phyloP scores from a whole-genome alignment of 2,113 vertebrate species.

The Cygnus buccinator region DNA sequence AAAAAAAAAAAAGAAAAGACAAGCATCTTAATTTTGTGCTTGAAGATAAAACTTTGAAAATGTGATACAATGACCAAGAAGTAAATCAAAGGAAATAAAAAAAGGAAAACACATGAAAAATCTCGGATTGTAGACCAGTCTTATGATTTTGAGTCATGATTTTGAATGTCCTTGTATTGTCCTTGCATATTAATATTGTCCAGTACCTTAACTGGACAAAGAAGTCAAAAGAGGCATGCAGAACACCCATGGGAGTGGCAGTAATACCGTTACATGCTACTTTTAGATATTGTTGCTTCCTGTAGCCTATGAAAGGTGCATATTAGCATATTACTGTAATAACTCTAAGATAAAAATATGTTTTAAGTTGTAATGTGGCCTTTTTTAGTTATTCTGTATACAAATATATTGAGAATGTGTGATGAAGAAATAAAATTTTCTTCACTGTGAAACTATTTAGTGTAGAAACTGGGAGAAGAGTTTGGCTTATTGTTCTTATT shows the following conservation, averaged over 20 bases:
- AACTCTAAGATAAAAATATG: slow-evolving; percentile 4
- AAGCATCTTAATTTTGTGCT: neutral
- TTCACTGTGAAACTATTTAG: neutral
- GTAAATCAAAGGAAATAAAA: neutral
- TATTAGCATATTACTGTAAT: too few relatives aligned
- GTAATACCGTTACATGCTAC: neutral
- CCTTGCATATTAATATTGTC: neutral
- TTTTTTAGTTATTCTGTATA: neutral
- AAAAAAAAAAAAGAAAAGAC: too few relatives aligned
- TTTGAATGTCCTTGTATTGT: neutral
- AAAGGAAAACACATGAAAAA: neutral
- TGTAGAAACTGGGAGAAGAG: neutral
- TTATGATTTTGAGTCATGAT: neutral
- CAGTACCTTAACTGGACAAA: neutral
- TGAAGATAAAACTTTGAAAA: neutral
- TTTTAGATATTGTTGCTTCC: neutral
- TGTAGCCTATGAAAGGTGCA: neutral
- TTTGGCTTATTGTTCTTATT: neutral
- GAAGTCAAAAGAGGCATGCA: neutral
- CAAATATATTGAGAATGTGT: slow-evolving; percentile 17
- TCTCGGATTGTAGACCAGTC: neutral
- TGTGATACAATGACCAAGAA: neutral
- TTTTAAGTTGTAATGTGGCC: neutral
- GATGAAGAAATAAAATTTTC: neutral
- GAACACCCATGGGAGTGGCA: neutral